Percentiles rank a stretch among this genome's conserved stretches.
These are phyloP conservation scores for Zele albiditarsus DNA, from an alignment of 2,888 invertebrate genomes.

Conservation along the genomic window DNA sequence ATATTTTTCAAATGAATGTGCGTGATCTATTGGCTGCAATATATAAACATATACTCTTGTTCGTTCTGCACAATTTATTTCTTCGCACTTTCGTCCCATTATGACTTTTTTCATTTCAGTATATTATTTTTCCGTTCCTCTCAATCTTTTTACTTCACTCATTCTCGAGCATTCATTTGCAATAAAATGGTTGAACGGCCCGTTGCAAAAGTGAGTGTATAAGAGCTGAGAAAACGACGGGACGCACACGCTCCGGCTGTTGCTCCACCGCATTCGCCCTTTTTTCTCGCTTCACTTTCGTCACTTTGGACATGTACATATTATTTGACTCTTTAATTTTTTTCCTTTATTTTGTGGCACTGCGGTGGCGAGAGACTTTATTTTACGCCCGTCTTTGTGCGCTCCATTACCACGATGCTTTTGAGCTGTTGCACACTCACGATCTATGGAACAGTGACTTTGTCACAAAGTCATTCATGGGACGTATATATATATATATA, in stretches of 20 bases:
- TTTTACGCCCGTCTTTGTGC: constrained; percentile 57
- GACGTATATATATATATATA: neutral
- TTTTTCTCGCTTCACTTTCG: constrained; percentile 47
- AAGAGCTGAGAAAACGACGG: constrained; percentile 57
- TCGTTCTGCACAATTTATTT: constrained; percentile 25
- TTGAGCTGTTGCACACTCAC: constrained; percentile 56
- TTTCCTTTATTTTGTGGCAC: constrained; percentile 43
- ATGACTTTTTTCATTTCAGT: constrained; percentile 13
- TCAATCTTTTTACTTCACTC: constrained; percentile 23
- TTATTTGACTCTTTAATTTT: constrained; percentile 48
- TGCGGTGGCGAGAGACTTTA: neutral
- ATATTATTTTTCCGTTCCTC: constrained; percentile 22
- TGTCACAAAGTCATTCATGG: neutral
- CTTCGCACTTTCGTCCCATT: constrained; percentile 7
- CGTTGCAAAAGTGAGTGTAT: neutral
- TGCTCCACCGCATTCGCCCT: constrained; percentile 53
- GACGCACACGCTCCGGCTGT: constrained; percentile 58
- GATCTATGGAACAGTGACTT: neutral
- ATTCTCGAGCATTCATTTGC: constrained; percentile 45
- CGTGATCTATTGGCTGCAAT: neutral
- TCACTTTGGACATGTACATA: constrained; percentile 46
- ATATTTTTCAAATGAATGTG: neutral
- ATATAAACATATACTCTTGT: neutral
- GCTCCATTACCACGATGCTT: constrained; percentile 68
- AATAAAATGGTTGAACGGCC: constrained; percentile 68